These are phyloP conservation scores for Rhagophthalmus giganteus DNA, from an alignment of 2,888 invertebrate species.

Conservation along the genomic window DNA sequence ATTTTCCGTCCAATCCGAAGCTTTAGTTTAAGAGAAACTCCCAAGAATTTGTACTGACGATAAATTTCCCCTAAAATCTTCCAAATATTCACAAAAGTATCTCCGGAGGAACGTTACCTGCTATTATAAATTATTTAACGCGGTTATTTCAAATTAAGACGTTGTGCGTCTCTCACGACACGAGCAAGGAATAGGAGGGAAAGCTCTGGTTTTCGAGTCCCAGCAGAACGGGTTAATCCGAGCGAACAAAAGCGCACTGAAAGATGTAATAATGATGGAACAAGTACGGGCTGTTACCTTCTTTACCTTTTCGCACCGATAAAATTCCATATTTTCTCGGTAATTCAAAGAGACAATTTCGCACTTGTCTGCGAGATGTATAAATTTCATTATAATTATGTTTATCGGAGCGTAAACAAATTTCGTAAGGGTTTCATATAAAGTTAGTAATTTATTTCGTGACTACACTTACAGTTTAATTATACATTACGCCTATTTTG, in stretches of 20 bases:
- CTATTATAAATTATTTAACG: constrained; percentile 45
- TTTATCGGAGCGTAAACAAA: constrained; percentile 25
- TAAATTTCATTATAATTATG: constrained; percentile 31
- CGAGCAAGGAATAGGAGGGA: constrained; percentile 19
- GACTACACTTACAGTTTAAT: neutral
- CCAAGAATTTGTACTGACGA: constrained; percentile 22
- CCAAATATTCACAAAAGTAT: constrained; percentile 37
- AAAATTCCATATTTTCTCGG: constrained; percentile 23
- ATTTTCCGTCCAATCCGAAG: neutral
- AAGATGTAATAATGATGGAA: constrained; percentile 37
- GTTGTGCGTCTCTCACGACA: constrained; percentile 35
- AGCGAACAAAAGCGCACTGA: constrained; percentile 34
- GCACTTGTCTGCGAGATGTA: constrained; percentile 20
- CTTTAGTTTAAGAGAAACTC: neutral
- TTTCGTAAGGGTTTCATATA: neutral
- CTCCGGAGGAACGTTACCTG: constrained; percentile 39
- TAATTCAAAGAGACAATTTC: constrained; percentile 32
- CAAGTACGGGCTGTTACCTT: constrained; percentile 31
- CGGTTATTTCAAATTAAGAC: constrained; percentile 44
- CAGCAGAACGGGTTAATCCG: constrained; percentile 37
- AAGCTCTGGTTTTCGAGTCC: constrained; percentile 12
- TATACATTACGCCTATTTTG: neutral
- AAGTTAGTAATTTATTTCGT: neutral
- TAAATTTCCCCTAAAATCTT: constrained; percentile 39
- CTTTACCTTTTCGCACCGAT: constrained; percentile 22